A percentile compares a stretch with the other conserved stretches of the same genome.
Conservation (phyloP, 2,113 vertebrate genomes). For the Picathartes gymnocephalus region DNA sequence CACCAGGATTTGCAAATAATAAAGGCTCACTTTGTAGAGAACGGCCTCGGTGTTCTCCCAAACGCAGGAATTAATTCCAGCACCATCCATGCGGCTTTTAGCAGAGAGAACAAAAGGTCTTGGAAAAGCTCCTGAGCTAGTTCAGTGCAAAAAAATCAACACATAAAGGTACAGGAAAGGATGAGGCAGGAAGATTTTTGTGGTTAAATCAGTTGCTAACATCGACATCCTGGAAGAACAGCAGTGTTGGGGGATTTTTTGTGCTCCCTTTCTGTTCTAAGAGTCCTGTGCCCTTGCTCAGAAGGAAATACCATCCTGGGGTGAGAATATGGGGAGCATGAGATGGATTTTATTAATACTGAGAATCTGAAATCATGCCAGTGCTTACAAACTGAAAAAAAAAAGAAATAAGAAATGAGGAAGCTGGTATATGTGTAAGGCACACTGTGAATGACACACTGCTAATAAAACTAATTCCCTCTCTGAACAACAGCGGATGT, state of each 20-base stretch:
- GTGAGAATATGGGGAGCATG: neutral
- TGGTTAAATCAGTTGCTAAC: neutral
- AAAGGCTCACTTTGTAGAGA: neutral
- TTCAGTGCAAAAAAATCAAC: neutral
- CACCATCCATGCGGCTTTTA: accelerated
- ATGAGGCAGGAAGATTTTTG: neutral
- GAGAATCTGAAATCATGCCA: neutral
- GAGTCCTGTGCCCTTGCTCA: neutral
- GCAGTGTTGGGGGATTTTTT: neutral
- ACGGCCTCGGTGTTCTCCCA: neutral
- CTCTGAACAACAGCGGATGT: neutral
- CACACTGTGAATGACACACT: neutral
- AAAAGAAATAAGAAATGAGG: neutral
- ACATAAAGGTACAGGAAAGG: neutral
- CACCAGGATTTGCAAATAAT: neutral
- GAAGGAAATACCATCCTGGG: neutral
- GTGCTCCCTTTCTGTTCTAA: neutral
- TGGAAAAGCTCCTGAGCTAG: neutral
- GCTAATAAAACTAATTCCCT: conserved; percentile 45
- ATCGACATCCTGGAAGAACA: neutral
- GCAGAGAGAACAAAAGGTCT: neutral
- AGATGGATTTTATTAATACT: neutral
- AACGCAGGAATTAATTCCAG: neutral
- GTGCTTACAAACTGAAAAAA: neutral
- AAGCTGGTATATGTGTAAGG: neutral